phyloP scores from a whole-genome alignment of 2,797 vertebrate species.

The Coracias cyanogaster region DNA sequence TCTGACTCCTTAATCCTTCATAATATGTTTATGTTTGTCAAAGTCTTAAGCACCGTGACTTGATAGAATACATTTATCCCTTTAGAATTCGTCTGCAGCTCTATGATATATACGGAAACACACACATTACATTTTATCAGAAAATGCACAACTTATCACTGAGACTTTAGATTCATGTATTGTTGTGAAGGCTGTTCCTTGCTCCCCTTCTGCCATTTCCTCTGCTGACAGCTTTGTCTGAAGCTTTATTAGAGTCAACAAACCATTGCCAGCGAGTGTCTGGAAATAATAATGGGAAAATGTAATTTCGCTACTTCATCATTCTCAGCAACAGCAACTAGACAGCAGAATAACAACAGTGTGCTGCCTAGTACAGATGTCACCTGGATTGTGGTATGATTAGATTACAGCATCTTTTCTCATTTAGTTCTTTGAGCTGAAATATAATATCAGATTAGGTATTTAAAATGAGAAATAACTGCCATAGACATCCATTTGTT shows the following conservation, averaged over 20 bases:
- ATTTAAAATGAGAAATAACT: constrained; percentile 69
- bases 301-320: constrained; percentile 83
- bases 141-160: constrained; percentile 60
- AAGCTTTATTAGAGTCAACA: constrained; percentile 86
- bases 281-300: constrained; percentile 86
- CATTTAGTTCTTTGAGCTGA: constrained; percentile 65
- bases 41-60: constrained; percentile 50
- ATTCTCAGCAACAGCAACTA: constrained; percentile 77
- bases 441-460: constrained; percentile 66
- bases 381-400: constrained; percentile 78
- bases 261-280: constrained; percentile 83
- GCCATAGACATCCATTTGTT: background rate
- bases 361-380: constrained; percentile 79
- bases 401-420: constrained; percentile 74
- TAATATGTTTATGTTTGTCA: constrained; percentile 73
- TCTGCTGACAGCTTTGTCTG: constrained; percentile 84
- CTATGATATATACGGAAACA: constrained; percentile 66
- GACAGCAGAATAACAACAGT: constrained; percentile 79
- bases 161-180: constrained; percentile 66
- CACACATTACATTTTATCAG: constrained; percentile 71
- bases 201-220: constrained; percentile 77
- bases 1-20: constrained; percentile 59
- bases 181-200: constrained; percentile 72
- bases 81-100: constrained; percentile 59
- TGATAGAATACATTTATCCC: constrained; percentile 65